Percentiles rank a stretch among this genome's conserved stretches.
These are phyloP conservation scores for Lucifuga dentata DNA, from an alignment of 2,113 vertebrate species.

Conservation along the genomic window DNA sequence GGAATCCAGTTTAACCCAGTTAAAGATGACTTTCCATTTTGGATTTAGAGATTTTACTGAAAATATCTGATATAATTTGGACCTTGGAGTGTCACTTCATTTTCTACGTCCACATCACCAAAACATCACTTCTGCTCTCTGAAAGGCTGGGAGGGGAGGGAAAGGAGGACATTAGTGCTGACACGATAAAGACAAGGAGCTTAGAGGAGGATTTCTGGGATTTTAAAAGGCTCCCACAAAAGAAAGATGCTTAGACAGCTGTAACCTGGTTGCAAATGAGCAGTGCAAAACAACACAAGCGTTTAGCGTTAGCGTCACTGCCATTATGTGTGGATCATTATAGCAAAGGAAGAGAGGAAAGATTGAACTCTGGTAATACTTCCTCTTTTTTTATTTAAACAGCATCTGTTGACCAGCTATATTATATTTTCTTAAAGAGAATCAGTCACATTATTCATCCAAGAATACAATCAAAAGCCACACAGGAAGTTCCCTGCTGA, in stretches of 20 bases:
- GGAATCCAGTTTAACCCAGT: too few species aligned
- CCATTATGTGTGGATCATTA: not conserved
- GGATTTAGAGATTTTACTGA: too few species aligned
- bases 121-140: slow-evolving; percentile 8
- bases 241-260: slow-evolving; percentile 29
- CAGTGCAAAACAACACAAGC: not conserved
- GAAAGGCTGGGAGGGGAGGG: slow-evolving; percentile 24
- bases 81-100: not conserved
- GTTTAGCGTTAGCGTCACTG: not conserved
- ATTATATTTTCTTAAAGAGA: slow-evolving; percentile 8
- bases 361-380: not conserved
- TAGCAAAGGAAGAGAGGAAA: not conserved
- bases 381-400: not conserved
- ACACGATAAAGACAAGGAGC: slow-evolving; percentile 45
- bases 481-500: slow-evolving; percentile 5
- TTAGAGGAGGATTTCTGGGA: slow-evolving; percentile 51
- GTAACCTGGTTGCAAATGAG: slow-evolving; percentile 34
- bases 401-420: slow-evolving; percentile 2
- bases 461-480: slow-evolving; percentile 28
- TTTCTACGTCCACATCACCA: not conserved
- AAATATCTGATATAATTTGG: not conserved
- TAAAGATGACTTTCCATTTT: too few species aligned
- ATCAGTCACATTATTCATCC: slow-evolving; percentile 6
- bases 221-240: slow-evolving; percentile 42
- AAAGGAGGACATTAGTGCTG: slow-evolving; percentile 38